Conservation (phyloP, 2,797 vertebrate species). For the Microctenopoma lineatum region DNA sequence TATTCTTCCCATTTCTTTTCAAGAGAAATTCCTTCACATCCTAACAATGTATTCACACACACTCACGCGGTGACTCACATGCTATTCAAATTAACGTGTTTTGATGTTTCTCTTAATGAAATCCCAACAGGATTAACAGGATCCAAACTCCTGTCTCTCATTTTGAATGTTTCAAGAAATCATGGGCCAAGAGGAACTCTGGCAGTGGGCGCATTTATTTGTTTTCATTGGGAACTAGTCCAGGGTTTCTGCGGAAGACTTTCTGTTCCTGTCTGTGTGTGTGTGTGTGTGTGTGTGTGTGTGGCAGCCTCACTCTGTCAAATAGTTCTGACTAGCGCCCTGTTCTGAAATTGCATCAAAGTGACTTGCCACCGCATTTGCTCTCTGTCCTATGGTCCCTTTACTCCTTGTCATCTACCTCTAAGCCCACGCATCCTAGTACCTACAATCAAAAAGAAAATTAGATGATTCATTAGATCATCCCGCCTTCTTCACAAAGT, state of each 20-base stretch:
- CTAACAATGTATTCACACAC: slow-evolving; percentile 34
- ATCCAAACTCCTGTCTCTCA: slow-evolving; percentile 57
- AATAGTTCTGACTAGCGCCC: slow-evolving; percentile 70
- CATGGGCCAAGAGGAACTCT: slow-evolving; percentile 31
- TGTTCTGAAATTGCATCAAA: slow-evolving; percentile 81
- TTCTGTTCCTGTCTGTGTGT: slow-evolving; percentile 42
- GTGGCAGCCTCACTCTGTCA: slow-evolving; percentile 62
- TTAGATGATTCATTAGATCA: slow-evolving; percentile 84
- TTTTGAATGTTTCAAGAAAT: slow-evolving; percentile 56
- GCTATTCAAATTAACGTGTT: slow-evolving; percentile 50
- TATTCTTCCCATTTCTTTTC: slow-evolving; percentile 31
- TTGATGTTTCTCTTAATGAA: slow-evolving; percentile 60
- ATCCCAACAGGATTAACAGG: slow-evolving; percentile 62
- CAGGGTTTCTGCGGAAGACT: slow-evolving; percentile 43
- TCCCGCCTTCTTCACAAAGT: slow-evolving; percentile 73
- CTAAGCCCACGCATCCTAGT: slow-evolving; percentile 69
- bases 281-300: slow-evolving; percentile 28
- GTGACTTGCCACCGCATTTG: slow-evolving; percentile 63
- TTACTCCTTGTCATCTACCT: slow-evolving; percentile 65
- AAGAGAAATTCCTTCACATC: slow-evolving; percentile 58
- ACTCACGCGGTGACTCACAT: slow-evolving; percentile 30
- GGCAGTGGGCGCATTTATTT: slow-evolving; percentile 56
- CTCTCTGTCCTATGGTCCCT: slow-evolving; percentile 59
- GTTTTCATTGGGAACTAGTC: slow-evolving; percentile 60
- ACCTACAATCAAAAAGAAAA: slow-evolving; percentile 83